A percentile compares a stretch with the other conserved stretches of the same genome.
These are phyloP conservation scores for Radopholus similis DNA, from an alignment of 1,140 invertebrate genomes.

Conservation along the genomic window DNA sequence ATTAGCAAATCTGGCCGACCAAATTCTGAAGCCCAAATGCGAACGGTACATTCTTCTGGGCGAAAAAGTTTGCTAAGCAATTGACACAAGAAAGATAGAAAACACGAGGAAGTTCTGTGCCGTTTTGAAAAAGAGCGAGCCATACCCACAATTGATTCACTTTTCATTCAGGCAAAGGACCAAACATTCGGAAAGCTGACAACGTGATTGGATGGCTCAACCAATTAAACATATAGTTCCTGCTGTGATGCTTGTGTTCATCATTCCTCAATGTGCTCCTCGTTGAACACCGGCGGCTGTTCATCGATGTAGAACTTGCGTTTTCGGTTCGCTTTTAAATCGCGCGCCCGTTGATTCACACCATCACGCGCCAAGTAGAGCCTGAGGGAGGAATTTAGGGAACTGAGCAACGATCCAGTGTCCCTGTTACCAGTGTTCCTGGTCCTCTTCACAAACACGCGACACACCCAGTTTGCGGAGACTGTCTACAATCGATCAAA, in stretches of 20 bases:
- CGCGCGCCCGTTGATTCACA: neutral
- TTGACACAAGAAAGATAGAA: no score
- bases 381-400: no score
- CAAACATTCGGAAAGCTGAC: neutral
- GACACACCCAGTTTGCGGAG: neutral
- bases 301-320: neutral
- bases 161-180: neutral
- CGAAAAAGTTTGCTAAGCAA: no score
- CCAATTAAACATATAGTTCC: no score
- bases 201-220: neutral
- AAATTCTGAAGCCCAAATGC: no score
- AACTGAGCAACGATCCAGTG: no score
- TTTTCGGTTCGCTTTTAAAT: neutral
- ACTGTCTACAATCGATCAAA: neutral
- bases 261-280: neutral
- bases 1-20: no score
- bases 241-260: neutral
- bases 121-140: no score
- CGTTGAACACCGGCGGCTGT: neutral
- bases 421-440: neutral
- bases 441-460: neutral
- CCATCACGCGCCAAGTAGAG: neutral
- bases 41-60: no score
- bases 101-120: no score
- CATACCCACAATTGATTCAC: no score